Conservation (phyloP, 35 echinoderm and acorn worm genomes). For the Amphiura filiformis region DNA sequence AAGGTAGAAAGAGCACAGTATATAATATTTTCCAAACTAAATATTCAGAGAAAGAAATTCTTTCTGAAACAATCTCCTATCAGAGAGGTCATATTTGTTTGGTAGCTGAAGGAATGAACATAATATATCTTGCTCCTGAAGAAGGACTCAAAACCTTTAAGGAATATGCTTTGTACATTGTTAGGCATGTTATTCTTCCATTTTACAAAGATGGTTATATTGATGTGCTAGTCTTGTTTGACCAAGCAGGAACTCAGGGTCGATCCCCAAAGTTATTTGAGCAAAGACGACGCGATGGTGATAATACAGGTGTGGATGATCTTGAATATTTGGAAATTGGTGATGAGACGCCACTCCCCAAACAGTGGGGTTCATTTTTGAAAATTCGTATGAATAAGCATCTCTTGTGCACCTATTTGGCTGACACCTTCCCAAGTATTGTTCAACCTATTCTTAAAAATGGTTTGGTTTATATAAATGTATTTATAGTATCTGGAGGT, state of each 20-base stretch:
- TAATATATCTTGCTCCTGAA: slow-evolving; percentile 34
- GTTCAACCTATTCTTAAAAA: slow-evolving; percentile 14
- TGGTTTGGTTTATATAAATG: slow-evolving; percentile 34
- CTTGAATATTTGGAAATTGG: not conserved
- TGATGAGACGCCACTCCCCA: slow-evolving; percentile 28
- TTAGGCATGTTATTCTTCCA: not conserved
- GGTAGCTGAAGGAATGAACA: slow-evolving; percentile 43
- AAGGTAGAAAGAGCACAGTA: slow-evolving; percentile 11
- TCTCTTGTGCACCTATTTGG: slow-evolving; percentile 30
- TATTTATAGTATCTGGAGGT: slow-evolving; percentile 11
- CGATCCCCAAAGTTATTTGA: slow-evolving; percentile 37
- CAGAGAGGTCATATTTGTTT: not conserved
- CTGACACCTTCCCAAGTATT: slow-evolving; percentile 26
- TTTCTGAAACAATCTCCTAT: not conserved
- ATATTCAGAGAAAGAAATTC: slow-evolving; percentile 1
- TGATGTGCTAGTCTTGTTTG: slow-evolving; percentile 35
- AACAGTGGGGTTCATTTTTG: slow-evolving; percentile 44
- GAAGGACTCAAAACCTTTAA: slow-evolving; percentile 8
- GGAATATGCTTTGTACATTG: slow-evolving; percentile 42
- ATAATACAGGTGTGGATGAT: not conserved
- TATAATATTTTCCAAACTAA: slow-evolving; percentile 4
- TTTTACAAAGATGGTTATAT: slow-evolving; percentile 11
- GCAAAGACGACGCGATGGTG: slow-evolving; percentile 13
- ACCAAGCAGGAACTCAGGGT: slow-evolving; percentile 37
- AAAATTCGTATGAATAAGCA: slow-evolving; percentile 37